A percentile compares a stretch with the other conserved stretches of the same genome.
Evolutionary conservation across 37 sponge, comb jelly and placozoan species (phyloP).

Genomic region (Cliona cf. orientalis): DNA sequence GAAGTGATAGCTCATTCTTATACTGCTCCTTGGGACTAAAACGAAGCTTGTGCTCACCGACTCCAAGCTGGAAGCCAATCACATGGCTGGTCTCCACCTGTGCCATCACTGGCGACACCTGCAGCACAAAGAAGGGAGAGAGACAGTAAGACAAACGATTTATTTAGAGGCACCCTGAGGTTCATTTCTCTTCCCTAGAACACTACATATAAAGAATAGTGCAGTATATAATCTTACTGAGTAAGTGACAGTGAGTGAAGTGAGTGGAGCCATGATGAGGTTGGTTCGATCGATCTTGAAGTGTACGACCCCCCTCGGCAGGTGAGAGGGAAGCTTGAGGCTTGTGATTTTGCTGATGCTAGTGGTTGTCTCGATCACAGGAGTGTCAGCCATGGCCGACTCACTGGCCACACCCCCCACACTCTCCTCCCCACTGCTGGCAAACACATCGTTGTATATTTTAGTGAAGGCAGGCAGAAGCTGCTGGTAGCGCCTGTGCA

Average conservation of each 20-base stretch:
- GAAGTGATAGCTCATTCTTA: constrained; percentile 64
- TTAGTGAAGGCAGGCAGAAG: constrained; percentile 59
- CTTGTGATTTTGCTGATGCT: constrained; percentile 23
- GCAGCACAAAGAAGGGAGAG: neutral
- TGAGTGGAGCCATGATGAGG: constrained; percentile 43
- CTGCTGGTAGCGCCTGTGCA: constrained; percentile 62
- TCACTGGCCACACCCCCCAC: neutral
- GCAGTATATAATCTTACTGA: constrained; percentile 30
- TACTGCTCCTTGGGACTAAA: constrained; percentile 63
- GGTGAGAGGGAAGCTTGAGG: constrained; percentile 38
- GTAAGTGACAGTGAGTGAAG: constrained; percentile 68
- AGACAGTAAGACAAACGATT: neutral
- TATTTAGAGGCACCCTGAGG: neutral
- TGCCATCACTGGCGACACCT: constrained; percentile 34
- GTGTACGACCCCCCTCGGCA: constrained; percentile 56
- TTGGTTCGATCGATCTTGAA: constrained; percentile 30
- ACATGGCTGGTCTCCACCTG: constrained; percentile 37
- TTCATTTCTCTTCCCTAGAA: neutral
- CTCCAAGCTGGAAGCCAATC: constrained; percentile 25
- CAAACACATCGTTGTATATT: constrained; percentile 71
- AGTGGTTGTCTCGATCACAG: neutral
- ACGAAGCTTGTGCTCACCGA: constrained; percentile 52
- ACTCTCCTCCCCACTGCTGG: neutral
- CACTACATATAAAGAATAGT: neutral
- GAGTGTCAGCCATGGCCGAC: neutral